Base-by-base conservation (phyloP, 2,888 invertebrate genomes). In the Drosophila setosimentum region DNA sequence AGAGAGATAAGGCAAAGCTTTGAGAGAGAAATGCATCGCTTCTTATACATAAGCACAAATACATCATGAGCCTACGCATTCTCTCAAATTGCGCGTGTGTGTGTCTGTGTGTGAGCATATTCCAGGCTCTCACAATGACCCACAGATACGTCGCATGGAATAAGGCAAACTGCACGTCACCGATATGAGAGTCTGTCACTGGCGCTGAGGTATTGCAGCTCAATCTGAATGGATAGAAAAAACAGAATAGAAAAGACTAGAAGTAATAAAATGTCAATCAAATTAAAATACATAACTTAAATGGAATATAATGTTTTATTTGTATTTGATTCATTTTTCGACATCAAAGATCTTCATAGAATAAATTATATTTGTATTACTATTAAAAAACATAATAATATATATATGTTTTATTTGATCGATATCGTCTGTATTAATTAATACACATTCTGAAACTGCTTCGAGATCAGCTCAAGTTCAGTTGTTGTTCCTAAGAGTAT, bases 131-230 rank as follows among this genome's bases (percentile, higher is more conserved):
- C 96, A 96, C 85, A 94, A 95, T 92, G 94, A 94, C 79, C 93
- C 94, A 48, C 93, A 93, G 24, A 94, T 96, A 0, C 92, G 93
- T 62, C 94, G 94, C 81, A 97, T 98, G 96, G 94, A 94, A 88
- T 98, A 97, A 91, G 95, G 95, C 65, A 84, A 93, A 53, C 94
- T 98, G 29, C 98, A 92, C 13, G 94, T 94, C 67, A 98, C 98
- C 0, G 96, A 95, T 24, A 91, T 97, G 71, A 92, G 94, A 65
- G 94, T 97, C 13, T 97, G 97, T 4, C 95, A 83, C 87, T 97
- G 45, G 95, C 96, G 29, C 92, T 97, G n/a, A 30, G 97, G 97
- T n/a, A 76, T 92, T 97, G 32, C 86, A 94, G 8, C 94, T 94
- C 65, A 97, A 97, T 83, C 88, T 98, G 37, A 18, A 18, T 3